Evolutionary conservation across 2,797 vertebrate species (phyloP), one percentile per base, ranked within the genome.

Genomic region (Crax fasciolata): DNA sequence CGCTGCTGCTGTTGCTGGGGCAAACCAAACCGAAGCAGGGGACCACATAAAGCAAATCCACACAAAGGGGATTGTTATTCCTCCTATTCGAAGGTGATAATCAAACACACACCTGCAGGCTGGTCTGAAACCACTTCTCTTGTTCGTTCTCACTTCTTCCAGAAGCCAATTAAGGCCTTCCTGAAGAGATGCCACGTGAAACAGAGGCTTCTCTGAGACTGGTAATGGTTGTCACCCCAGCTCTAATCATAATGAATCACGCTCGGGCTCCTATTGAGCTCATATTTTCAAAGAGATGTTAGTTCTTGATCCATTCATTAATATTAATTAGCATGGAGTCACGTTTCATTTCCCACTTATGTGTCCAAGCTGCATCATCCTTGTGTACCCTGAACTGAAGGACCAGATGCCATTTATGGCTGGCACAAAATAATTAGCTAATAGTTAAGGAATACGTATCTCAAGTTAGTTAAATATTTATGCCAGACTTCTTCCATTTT

Each of bases 381-480:
- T 96, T 85, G 82, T 74, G 75, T 90, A 79, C 92, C 89, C 81
- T 54, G 65, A 21, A 81, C 89, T 93, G 89, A 95, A 6, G 39
- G 95, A 74, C 93, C 96, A 96, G 93, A 94, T 91, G 95, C 93
- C 91, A 44, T 87, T 95, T 95, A 93, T 0, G 84, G 67, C 88
- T 94, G 90, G 88, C 94, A 95, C 63, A 87, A 83, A 96, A 95
- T 97, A 97, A 97, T 97, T 97, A 96, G 84, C 92, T 95, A 96
- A 94, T 96, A 96, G 90, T 95, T 94, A 85, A 94, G 63, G 93
- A 95, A 95, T 92, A 87, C 13, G 7, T 89, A 91, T 70, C 80
- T 95, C 80, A 84, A 93, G 89, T 94, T 94, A 92, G 89, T 96
- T 96, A 96, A 96, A 97, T 96, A 96, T 96, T 96, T 96, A 95